Evolutionary conservation across 2,888 invertebrate species (phyloP).

Genomic region (Pheosia tremula): DNA sequence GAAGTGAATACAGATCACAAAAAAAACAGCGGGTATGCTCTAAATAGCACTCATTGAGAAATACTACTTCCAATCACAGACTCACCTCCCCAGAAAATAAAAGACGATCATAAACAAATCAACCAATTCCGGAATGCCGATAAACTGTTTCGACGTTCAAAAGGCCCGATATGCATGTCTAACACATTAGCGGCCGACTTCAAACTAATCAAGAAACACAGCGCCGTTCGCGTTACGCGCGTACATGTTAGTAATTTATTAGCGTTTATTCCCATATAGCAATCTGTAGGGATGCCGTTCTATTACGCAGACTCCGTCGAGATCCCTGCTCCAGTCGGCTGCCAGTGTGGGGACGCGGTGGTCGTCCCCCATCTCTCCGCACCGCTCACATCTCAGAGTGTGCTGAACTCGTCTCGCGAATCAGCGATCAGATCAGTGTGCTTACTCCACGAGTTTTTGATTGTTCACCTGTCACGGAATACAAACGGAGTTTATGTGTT

Average conservation of each 20-base stretch:
- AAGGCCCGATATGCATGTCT: constrained; percentile 49
- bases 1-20: constrained; percentile 33
- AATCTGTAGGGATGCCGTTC: constrained; percentile 81
- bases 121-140: constrained; percentile 16
- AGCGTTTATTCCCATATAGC: constrained; percentile 82
- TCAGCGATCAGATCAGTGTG: constrained; percentile 53
- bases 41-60: constrained; percentile 37
- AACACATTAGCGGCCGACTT: constrained; percentile 76
- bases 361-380: constrained; percentile 59
- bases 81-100: constrained; percentile 22
- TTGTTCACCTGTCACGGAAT: constrained; percentile 11
- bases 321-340: constrained; percentile 79
- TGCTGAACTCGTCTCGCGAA: constrained; percentile 51
- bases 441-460: constrained; percentile 52
- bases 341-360: constrained; percentile 66
- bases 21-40: constrained; percentile 41
- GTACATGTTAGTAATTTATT: constrained; percentile 82
- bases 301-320: constrained; percentile 83
- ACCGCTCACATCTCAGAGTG: constrained; percentile 39
- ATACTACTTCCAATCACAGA: constrained; percentile 24
- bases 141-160: constrained; percentile 28
- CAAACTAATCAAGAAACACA: constrained; percentile 80
- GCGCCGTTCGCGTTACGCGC: constrained; percentile 74
- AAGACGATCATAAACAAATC: constrained; percentile 21
- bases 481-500: constrained; percentile 45